These are phyloP conservation scores for Eristalinus aeneus DNA, from an alignment of 2,888 invertebrate species.

Conservation along the genomic window DNA sequence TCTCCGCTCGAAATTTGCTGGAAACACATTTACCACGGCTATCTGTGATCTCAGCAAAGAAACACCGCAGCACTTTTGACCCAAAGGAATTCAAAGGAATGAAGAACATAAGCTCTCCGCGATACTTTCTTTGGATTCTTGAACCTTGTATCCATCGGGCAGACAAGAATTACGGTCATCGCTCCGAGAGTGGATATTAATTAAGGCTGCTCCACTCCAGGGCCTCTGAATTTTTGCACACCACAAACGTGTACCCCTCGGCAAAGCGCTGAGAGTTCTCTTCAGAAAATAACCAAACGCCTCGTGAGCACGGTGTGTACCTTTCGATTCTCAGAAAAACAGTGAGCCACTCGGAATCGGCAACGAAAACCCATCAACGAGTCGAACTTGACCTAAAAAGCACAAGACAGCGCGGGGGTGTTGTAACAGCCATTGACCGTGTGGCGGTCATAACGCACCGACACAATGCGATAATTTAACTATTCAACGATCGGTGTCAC, in stretches of 20 bases:
- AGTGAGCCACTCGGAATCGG: background rate
- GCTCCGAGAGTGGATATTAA: slow-evolving; percentile 41
- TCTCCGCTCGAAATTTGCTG: background rate
- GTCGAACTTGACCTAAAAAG: slow-evolving; percentile 50
- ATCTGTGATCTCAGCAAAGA: slow-evolving; percentile 12
- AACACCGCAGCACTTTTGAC: slow-evolving; percentile 25
- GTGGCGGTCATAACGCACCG: slow-evolving; percentile 11
- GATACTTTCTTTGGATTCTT: slow-evolving; percentile 35
- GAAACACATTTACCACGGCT: background rate
- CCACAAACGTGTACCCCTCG: background rate
- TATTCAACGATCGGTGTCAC: background rate
- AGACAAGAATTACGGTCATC: slow-evolving; percentile 21
- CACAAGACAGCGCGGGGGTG: background rate
- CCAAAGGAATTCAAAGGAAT: slow-evolving; percentile 31
- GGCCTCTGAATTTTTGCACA: slow-evolving; percentile 8
- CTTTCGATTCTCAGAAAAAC: background rate
- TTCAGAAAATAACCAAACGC: background rate
- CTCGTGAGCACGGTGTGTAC: background rate
- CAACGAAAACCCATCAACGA: background rate
- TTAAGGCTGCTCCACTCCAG: slow-evolving; percentile 17
- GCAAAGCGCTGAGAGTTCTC: background rate
- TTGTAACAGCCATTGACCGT: slow-evolving; percentile 14
- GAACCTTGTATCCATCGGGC: background rate
- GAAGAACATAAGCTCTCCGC: slow-evolving; percentile 12
- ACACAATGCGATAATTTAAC: background rate